Conservation (phyloP, 1,140 invertebrate genomes). For the Babylonia areolata region DNA sequence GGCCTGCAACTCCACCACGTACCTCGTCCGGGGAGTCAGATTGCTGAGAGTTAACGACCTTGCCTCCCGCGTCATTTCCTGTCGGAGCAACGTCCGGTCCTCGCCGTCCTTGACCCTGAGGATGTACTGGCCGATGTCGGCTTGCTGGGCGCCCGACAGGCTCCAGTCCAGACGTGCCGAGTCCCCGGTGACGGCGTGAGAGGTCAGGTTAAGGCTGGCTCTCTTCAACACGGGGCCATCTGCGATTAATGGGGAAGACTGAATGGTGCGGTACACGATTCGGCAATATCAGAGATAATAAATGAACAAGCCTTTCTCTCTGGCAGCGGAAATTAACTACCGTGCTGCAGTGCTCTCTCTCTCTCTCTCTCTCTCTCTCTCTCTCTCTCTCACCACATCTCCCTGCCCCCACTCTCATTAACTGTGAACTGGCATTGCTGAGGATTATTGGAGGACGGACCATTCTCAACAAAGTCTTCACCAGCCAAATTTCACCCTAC, state of each 20-base stretch:
- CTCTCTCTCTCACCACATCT: neutral
- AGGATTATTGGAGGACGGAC: no score
- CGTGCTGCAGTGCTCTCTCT: no score
- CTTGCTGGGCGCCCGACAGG: neutral
- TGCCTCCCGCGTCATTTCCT: constrained; percentile 30
- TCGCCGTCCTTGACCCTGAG: constrained; percentile 8
- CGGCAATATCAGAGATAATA: no score
- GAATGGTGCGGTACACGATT: no score
- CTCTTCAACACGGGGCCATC: neutral
- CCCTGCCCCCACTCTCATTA: no score
- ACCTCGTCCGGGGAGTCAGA: constrained; percentile 3
- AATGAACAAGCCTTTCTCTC: no score
- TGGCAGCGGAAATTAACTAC: no score
- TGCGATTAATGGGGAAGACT: no score
- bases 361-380: constrained; percentile 11
- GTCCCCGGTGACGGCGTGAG: neutral
- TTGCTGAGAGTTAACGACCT: constrained; percentile 21
- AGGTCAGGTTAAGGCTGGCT: constrained; percentile 15
- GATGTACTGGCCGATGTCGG: neutral
- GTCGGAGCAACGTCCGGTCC: constrained; percentile 25
- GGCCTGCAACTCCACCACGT: constrained; percentile 21
- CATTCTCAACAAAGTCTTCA: no score
- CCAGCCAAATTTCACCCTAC: no score
- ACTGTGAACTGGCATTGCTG: no score
- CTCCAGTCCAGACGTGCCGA: constrained; percentile 28